Evolutionary conservation across 2,113 vertebrate species (phyloP).

Genomic region (Mormyrus iriodes): DNA sequence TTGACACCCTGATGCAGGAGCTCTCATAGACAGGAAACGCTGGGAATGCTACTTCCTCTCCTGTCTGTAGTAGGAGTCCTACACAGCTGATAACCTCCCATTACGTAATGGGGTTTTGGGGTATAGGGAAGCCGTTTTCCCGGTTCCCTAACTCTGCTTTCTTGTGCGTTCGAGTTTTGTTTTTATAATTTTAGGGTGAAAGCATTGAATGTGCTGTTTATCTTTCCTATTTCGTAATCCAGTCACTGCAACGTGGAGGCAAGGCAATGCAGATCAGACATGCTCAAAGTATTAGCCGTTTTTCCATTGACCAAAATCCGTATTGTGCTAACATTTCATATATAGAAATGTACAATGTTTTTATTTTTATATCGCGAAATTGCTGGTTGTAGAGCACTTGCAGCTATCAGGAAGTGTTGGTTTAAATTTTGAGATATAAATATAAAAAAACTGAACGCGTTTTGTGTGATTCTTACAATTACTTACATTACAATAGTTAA

Average conservation of each 20-base stretch:
- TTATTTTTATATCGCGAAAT: background rate
- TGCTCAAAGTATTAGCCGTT: background rate
- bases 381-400: background rate
- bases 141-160: background rate
- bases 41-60: slow-evolving; percentile 3
- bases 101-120: background rate
- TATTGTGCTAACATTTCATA: background rate
- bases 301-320: background rate
- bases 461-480: background rate
- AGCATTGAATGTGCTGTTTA: background rate
- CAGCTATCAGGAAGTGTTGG: background rate
- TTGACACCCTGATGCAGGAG: slow-evolving; percentile 3
- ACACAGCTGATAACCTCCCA: background rate
- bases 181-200: background rate
- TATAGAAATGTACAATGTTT: background rate
- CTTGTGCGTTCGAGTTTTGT: background rate
- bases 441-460: background rate
- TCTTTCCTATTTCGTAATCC: background rate
- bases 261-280: background rate
- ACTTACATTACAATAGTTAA: background rate
- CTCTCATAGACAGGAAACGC: slow-evolving; percentile 20
- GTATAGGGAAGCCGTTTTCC: too few relatives aligned
- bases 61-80: background rate
- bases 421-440: background rate
- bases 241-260: background rate